A percentile compares a stretch with the other conserved stretches of the same genome.
Conservation (phyloP, 2,797 vertebrate genomes). For the Neostethus bicornis region DNA sequence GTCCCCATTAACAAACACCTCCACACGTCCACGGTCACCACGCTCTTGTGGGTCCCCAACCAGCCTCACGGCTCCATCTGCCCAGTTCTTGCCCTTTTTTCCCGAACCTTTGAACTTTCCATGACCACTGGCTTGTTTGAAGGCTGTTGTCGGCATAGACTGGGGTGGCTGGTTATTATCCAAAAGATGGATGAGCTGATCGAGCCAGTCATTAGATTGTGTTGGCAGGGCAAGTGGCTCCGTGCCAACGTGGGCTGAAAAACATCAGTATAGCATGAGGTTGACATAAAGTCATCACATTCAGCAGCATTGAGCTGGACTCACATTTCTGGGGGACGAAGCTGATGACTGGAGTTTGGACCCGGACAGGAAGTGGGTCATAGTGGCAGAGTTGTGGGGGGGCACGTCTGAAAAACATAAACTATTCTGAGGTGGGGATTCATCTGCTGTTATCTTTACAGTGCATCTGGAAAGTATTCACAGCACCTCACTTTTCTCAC, state of each 20-base stretch:
- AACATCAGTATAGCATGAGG: not conserved
- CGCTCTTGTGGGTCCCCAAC: conserved; percentile 64
- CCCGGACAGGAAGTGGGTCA: conserved; percentile 83
- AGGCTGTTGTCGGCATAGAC: conserved; percentile 37
- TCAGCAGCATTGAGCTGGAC: conserved; percentile 52
- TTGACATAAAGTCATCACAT: not conserved
- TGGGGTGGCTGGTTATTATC: conserved; percentile 32
- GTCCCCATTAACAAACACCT: conserved; percentile 80
- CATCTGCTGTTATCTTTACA: no score
- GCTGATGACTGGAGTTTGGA: conserved; percentile 82
- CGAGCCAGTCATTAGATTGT: conserved; percentile 69
- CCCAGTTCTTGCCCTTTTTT: conserved; percentile 71
- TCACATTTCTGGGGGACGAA: conserved; percentile 92
- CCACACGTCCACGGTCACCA: conserved; percentile 83
- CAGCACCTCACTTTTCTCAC: no score
- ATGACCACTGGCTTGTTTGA: conserved; percentile 50
- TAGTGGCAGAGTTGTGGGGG: conserved; percentile 88
- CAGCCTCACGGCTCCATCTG: conserved; percentile 81
- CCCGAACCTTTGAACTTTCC: conserved; percentile 61
- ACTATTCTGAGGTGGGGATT: no score
- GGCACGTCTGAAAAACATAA: conserved; percentile 83
- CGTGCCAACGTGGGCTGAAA: conserved; percentile 72
- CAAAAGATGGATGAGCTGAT: conserved; percentile 59
- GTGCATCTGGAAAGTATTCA: no score
- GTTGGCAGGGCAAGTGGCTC: conserved; percentile 54